phyloP scores from a whole-genome alignment of 2,888 invertebrate species.

The Torymus aiolomorphi region DNA sequence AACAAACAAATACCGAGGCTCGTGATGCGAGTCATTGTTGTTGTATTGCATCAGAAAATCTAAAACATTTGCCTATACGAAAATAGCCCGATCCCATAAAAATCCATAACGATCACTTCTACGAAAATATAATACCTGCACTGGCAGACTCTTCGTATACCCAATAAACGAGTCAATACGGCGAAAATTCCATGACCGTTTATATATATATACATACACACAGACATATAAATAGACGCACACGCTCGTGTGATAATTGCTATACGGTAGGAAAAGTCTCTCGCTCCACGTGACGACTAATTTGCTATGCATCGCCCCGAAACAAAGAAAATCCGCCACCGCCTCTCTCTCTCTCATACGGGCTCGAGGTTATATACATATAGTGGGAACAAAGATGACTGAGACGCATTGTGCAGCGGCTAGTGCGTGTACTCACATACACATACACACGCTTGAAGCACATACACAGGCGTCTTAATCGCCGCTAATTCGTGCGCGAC shows the following conservation, averaged over 20 bases:
- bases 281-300: constrained; percentile 19
- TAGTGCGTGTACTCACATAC: neutral
- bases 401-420: constrained; percentile 44
- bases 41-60: no score
- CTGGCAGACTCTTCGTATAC: neutral
- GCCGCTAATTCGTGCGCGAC: constrained; percentile 38
- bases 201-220: no score
- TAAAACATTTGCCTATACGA: no score
- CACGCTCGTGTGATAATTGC: constrained; percentile 27
- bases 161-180: constrained; percentile 12
- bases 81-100: no score
- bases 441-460: constrained; percentile 29
- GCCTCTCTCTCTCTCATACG: constrained; percentile 28
- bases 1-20: no score
- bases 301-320: constrained; percentile 54
- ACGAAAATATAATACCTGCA: neutral
- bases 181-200: constrained; percentile 14
- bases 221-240: no score
- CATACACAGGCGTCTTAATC: constrained; percentile 23
- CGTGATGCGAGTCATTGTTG: no score
- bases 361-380: constrained; percentile 43
- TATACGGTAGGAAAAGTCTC: constrained; percentile 40
- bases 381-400: constrained; percentile 51
- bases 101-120: no score
- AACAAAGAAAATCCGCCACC: constrained; percentile 57